Conservation (phyloP, 2,797 vertebrate species). For the Iguana delicatissima region DNA sequence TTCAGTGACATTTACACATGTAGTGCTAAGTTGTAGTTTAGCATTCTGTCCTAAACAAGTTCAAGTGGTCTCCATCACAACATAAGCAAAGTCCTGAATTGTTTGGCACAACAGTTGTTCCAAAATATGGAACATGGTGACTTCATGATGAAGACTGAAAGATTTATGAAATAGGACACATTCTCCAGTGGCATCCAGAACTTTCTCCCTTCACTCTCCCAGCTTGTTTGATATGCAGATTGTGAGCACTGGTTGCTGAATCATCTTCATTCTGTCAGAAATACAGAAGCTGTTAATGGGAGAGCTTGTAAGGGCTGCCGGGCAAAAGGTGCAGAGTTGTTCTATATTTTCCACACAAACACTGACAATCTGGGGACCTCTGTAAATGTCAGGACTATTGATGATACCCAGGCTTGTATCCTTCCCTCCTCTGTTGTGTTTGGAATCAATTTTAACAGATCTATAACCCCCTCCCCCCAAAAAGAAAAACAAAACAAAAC, state of each 20-base stretch:
- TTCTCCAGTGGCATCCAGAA: conserved; percentile 10
- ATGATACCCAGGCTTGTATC: conserved; percentile 34
- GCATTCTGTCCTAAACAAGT: background rate
- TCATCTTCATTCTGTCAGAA: conserved; percentile 42
- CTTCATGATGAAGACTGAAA: background rate
- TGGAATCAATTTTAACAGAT: conserved; percentile 59
- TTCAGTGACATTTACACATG: background rate
- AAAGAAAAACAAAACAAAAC: background rate
- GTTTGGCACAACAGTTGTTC: background rate
- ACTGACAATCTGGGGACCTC: background rate
- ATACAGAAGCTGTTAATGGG: conserved; percentile 4
- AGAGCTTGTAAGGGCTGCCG: conserved; percentile 14
- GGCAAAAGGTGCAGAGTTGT: background rate
- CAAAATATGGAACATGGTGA: background rate
- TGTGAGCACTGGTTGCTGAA: background rate
- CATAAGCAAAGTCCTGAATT: background rate
- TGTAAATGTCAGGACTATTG: conserved; percentile 47
- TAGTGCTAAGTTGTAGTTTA: background rate
- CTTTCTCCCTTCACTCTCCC: background rate
- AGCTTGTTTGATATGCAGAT: conserved; percentile 14
- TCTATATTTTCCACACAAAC: conserved; percentile 22
- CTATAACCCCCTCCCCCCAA: conserved; percentile 1
- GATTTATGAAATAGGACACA: conserved; percentile 12
- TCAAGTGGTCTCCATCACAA: background rate
- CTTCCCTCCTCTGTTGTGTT: conserved; percentile 36